Base-by-base conservation (phyloP, 2,888 invertebrate genomes). In the Norana najaformis region DNA sequence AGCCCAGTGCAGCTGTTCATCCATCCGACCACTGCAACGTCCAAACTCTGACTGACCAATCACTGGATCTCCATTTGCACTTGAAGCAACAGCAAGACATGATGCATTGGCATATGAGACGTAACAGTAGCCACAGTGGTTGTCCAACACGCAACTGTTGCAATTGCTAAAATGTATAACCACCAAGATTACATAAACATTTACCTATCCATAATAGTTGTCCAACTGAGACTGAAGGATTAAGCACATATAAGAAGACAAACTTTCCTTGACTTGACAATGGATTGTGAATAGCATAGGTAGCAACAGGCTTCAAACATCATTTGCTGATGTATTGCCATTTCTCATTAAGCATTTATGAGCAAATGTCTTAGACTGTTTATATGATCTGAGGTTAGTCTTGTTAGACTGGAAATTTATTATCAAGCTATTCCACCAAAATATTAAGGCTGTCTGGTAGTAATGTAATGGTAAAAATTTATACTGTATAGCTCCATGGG, bases 71-170 rank as follows among this genome's bases (percentile, higher is more conserved):
- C 83, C 83, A 6, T 38, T 23, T n/a, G 37, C 39, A 39, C 85
- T 36, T n/a, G 0, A 16, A 36, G 89, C 82, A 34, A 37, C 88
- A 0, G 91, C 53, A 30, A 95, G 91, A 92, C 95, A 95, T 1
- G 94, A 94, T 0, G 95, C 94, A 92, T 95, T 94, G 0, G 90
- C 90, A 85, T 92, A 92, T 34, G 92, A 30, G 30, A 35, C 91
- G 92, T 94, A 95, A 92, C 95, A 95, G 92, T 94, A 95, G 1
- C 96, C 96, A 93, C 96, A 96, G 30, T 93, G 91, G 14, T 92
- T 92, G 90, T 94, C 93, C 38, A 94, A 93, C 35, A 95, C 95
- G 92, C 96, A 96, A 13, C 92, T 91, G 89, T 95, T 94, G 93
- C 96, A 96, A 88, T 93, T 93, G 30, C 95, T 95, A 92, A 8